Evolutionary conservation across 2,888 invertebrate genomes (phyloP).

Genomic region (Pseudanteris insignis): DNA sequence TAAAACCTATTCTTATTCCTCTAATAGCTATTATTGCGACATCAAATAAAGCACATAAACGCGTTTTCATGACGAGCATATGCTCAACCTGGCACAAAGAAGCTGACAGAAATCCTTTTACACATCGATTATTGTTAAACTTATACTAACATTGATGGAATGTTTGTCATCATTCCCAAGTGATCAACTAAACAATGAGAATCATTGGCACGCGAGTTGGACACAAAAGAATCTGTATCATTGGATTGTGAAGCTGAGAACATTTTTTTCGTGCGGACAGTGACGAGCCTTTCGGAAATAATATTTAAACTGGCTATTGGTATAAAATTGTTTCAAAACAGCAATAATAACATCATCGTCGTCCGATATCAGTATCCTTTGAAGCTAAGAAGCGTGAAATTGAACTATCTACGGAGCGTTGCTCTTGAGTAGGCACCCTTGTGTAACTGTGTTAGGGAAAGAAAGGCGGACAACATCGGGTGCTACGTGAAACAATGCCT

Average conservation of each 20-base stretch:
- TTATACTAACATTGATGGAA: too few relatives aligned
- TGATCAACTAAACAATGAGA: too few relatives aligned
- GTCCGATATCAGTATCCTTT: slow-evolving; percentile 47
- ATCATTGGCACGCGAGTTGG: too few relatives aligned
- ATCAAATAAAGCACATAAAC: slow-evolving; percentile 38
- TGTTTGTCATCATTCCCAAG: too few relatives aligned
- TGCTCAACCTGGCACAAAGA: slow-evolving; percentile 34
- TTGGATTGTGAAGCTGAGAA: too few relatives aligned
- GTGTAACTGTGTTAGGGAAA: slow-evolving; percentile 47
- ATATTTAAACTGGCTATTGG: slow-evolving; percentile 15
- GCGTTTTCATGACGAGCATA: slow-evolving; percentile 26
- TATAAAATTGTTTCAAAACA: slow-evolving; percentile 29
- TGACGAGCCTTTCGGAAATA: slow-evolving; percentile 9
- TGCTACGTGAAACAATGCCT: slow-evolving; percentile 39
- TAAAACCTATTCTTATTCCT: slow-evolving; percentile 40
- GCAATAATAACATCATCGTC: slow-evolving; percentile 45
- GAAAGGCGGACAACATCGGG: slow-evolving; percentile 42
- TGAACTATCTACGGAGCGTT: slow-evolving; percentile 60
- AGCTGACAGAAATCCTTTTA: slow-evolving; percentile 37
- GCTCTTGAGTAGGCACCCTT: slow-evolving; percentile 59
- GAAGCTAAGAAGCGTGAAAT: slow-evolving; percentile 61
- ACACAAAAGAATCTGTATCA: too few relatives aligned
- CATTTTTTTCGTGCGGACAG: slow-evolving; percentile 9
- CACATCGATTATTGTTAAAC: too few relatives aligned
- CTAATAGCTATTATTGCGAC: slow-evolving; percentile 41